Evolutionary conservation across 2,888 invertebrate genomes (phyloP), one percentile per base, ranked within the genome.

Genomic region (Synergus gifuensis): DNA sequence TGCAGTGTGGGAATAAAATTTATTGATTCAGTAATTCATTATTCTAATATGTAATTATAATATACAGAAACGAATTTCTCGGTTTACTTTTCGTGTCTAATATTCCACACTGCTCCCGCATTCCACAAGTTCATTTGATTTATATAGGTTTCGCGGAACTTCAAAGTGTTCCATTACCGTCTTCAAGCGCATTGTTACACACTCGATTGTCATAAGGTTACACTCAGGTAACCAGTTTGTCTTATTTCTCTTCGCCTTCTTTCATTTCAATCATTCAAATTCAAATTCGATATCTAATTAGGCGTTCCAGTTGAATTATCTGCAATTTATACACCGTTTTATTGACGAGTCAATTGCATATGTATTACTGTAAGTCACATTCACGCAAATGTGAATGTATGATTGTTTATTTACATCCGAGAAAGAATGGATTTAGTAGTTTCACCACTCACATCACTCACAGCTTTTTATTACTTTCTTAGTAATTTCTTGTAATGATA

Each of bases 111-210:
- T 7, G 16, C 36, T 64, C 63, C 36, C 36, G 40, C 64, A 66
- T 66, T 66, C 11, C 64, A 66, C 42, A n/a, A 66, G 9, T 66
- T 40, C 46, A 28, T 63, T 77, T 77, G 77, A 77, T 77, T 77
- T 77, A 77, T 77, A 77, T 63, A 46, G 49, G 46, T 77, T 62
- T 54, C 76, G 40, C 58, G 76, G 54, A 49, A 54, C 76, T 76
- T 40, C 76, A 58, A 76, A 58, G 36, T 58, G 28, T 64, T 44
- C 44, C 77, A 64, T 77, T 46, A 64, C n/a, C 77, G 44, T 46
- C n/a, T 77, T 77, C 40, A 77, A 77, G 44, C 60, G 77, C 77
- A 63, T 77, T 77, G 63, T 63, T 63, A 64, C 49, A 44, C 63
- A 28, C 36, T 36, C 63, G 16, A 77, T 77, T 77, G 63, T 77